Evolutionary conservation across 2,113 vertebrate species (phyloP), one percentile per base, ranked within the genome.

Genomic region (Lynx canadensis): DNA sequence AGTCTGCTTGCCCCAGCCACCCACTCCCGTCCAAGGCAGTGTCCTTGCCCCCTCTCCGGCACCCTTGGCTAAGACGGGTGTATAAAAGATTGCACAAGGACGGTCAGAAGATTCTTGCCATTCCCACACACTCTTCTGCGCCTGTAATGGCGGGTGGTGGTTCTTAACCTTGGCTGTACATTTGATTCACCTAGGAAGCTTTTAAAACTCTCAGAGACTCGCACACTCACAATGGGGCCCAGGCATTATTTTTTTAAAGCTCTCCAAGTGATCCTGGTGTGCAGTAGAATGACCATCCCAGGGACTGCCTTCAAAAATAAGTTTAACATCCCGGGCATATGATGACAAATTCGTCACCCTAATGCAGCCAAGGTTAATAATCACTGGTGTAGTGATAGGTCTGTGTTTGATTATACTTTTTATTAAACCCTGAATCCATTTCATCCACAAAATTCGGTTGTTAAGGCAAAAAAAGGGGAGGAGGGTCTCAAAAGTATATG

Each of bases 391-490:
- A 18, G 31, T 36, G 5, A 29, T 27, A 88, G 45, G 33, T 55
- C 65, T 79, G 31, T 78, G 48, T 66, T 81, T 91, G 74, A 52
- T n/a, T 76, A 14, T 14, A 68, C 52, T 76, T 80, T 88, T 80
- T 52, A 71, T 38, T 69, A 63, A 89, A 66, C 27, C 88, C 45
- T 91, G 50, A 45, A 16, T 89, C 11, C 29, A 27, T 86, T 97
- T 92, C 38, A 74, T 74, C 38, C 69, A 31, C 33, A 83, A 84
- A 95, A 80, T n/a, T 84, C 84, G 41, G 18, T 16, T 33, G 84
- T 33, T 73, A 87, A 95, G 36, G 19, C 41, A 48, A 38, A 76
- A 84, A 29, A 57, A 5, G 11, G 5, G 2, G 2, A 13, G 38
- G 10, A 2, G 31, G 29, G 3, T 29, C 83, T 60, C 31, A 69